These are phyloP conservation scores for Urocyon cinereoargenteus DNA, from an alignment of 2,797 vertebrate species.

Conservation along the genomic window DNA sequence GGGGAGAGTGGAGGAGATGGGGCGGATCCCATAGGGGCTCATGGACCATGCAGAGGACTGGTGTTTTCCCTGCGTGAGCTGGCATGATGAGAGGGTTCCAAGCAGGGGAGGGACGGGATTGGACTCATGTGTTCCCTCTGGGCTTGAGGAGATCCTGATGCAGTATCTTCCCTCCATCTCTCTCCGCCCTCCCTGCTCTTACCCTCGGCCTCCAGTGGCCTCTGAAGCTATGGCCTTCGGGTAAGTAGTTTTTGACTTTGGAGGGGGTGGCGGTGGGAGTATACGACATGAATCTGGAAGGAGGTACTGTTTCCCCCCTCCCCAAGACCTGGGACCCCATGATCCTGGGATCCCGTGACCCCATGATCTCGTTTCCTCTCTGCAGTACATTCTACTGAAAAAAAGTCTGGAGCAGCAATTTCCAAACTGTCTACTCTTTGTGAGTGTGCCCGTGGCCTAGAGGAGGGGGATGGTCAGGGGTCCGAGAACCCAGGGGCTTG, in stretches of 20 bases:
- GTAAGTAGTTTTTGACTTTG: slow-evolving; percentile 70
- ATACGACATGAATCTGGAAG: background rate
- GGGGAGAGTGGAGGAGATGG: background rate
- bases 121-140: background rate
- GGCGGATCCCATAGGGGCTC: background rate
- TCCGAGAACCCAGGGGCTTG: background rate
- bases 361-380: background rate
- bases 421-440: slow-evolving; percentile 73
- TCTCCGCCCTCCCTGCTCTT: background rate
- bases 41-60: background rate
- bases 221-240: slow-evolving; percentile 80
- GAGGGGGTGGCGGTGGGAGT: background rate
- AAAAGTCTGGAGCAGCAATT: slow-evolving; percentile 75
- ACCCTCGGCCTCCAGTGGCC: slow-evolving; percentile 65
- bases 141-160: background rate
- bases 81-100: background rate
- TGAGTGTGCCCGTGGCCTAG: slow-evolving; percentile 53
- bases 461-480: background rate
- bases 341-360: background rate
- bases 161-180: background rate
- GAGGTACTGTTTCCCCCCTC: background rate
- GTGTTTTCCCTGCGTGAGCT: background rate
- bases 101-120: background rate
- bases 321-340: background rate
- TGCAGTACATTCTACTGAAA: slow-evolving; percentile 76